These are phyloP conservation scores for Sphaeridia pumilis DNA, from an alignment of 2,888 invertebrate genomes.

Conservation along the genomic window DNA sequence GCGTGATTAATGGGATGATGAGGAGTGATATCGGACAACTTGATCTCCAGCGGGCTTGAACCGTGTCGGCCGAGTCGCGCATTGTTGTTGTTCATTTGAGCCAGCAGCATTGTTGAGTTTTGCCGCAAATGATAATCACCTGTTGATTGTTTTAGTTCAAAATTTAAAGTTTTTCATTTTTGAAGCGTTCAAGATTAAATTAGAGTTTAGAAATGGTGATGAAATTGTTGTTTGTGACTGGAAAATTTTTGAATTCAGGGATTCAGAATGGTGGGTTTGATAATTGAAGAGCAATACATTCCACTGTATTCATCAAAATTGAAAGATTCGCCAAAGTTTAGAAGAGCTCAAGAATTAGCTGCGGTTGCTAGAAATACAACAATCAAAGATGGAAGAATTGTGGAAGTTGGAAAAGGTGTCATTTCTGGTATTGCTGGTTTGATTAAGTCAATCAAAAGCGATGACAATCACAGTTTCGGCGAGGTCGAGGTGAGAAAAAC, in stretches of 20 bases:
- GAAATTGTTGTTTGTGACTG: too few relatives aligned
- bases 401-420: slow-evolving; percentile 19
- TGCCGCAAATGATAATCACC: not conserved
- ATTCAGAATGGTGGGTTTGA: slow-evolving; percentile 25
- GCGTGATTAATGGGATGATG: too few relatives aligned
- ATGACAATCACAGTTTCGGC: slow-evolving; percentile 24
- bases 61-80: too few relatives aligned
- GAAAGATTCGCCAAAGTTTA: slow-evolving; percentile 18
- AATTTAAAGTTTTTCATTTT: not conserved
- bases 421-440: slow-evolving; percentile 29
- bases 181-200: not conserved
- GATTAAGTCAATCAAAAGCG: slow-evolving; percentile 29
- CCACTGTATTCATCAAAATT: slow-evolving; percentile 23
- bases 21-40: too few relatives aligned
- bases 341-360: slow-evolving; percentile 20
- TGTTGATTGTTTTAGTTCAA: not conserved
- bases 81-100: too few relatives aligned
- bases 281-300: slow-evolving; percentile 27
- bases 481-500: slow-evolving; percentile 31
- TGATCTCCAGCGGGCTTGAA: too few relatives aligned
- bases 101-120: too few relatives aligned
- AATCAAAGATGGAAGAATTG: slow-evolving; percentile 25
- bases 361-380: not conserved
- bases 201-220: too few relatives aligned
- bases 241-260: not conserved